Conservation (phyloP, 2,113 vertebrate species). For the Poicephalus gulielmi region DNA sequence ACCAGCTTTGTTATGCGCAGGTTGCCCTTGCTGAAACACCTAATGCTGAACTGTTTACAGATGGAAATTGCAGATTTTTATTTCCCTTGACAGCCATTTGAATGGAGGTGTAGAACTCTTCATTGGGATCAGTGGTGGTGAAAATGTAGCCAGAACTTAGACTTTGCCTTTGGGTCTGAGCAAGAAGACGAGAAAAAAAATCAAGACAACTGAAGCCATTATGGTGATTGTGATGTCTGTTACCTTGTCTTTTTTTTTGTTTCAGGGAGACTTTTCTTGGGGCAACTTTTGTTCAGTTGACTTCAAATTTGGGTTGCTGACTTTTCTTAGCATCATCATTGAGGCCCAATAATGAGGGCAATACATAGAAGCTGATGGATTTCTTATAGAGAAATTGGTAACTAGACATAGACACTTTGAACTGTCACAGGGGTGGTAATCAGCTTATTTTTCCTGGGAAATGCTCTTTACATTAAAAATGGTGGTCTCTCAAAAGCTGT, state of each 20-base stretch:
- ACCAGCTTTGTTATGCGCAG: too few relatives aligned
- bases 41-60: not conserved
- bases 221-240: not conserved
- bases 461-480: not conserved
- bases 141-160: not conserved
- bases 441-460: not conserved
- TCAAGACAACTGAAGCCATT: not conserved
- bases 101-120: not conserved
- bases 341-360: not conserved
- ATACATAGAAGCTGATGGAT: not conserved
- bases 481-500: not conserved
- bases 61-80: not conserved
- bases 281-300: not conserved
- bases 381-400: not conserved
- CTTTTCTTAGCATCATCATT: not conserved
- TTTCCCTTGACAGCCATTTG: not conserved
- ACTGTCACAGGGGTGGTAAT: not conserved
- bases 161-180: not conserved
- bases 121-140: not conserved
- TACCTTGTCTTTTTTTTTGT: not conserved
- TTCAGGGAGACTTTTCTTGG: not conserved
- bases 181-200: not conserved
- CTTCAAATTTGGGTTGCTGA: not conserved
- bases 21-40: not conserved
- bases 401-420: not conserved